A percentile compares a stretch with the other conserved stretches of the same genome.
Evolutionary conservation across 1,140 invertebrate genomes (phyloP).

Genomic region (Formica selysi): DNA sequence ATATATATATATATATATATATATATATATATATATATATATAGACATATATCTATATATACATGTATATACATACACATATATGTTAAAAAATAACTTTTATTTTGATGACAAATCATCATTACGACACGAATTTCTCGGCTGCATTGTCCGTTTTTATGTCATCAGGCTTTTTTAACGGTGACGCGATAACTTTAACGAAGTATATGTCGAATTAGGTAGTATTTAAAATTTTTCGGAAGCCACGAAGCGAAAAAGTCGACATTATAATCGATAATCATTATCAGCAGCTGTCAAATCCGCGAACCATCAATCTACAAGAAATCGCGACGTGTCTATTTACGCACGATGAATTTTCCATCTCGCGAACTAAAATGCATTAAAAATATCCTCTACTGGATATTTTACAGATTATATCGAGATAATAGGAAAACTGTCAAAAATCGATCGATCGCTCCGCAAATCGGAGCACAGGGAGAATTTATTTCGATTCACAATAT

Average conservation of each 20-base stretch:
- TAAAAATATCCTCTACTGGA: background rate
- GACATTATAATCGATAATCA: background rate
- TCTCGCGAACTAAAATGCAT: background rate
- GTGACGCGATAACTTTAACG: background rate
- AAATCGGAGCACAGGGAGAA: background rate
- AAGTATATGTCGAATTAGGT: background rate
- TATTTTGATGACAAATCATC: background rate
- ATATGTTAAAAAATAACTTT: background rate
- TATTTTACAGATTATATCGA: background rate
- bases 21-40: background rate
- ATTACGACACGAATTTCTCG: background rate
- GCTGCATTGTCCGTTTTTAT: background rate
- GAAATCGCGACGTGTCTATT: background rate
- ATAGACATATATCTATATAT: too few species aligned
- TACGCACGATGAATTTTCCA: too few species aligned
- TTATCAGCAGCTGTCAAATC: constrained; percentile 30
- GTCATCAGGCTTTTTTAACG: background rate
- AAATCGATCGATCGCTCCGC: constrained; percentile 28
- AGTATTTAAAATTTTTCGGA: background rate
- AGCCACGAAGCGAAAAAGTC: background rate
- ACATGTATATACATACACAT: too few species aligned
- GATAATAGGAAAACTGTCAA: background rate
- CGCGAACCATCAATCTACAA: background rate
- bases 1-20: background rate
- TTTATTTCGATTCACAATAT: too few species aligned